phyloP scores from a whole-genome alignment of 2,797 vertebrate genomes.

The Galago senegalensis region DNA sequence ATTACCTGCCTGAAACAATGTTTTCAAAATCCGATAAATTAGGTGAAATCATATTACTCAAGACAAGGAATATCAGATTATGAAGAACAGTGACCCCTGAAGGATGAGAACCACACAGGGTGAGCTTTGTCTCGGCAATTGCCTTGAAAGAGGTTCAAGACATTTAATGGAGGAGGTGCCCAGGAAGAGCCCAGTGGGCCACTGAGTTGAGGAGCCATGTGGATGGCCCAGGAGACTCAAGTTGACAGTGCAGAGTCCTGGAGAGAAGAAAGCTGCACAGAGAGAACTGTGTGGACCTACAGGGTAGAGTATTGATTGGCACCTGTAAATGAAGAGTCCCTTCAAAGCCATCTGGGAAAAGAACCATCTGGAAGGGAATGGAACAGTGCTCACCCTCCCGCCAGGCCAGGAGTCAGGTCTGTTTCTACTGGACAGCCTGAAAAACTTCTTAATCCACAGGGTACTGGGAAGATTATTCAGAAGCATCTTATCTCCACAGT shows the following conservation, averaged over 20 bases:
- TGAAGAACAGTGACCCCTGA: not conserved
- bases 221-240: not conserved
- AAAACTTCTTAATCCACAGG: not conserved
- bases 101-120: not conserved
- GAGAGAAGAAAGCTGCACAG: not conserved
- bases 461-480: not conserved
- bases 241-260: not conserved
- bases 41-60: constrained; percentile 15
- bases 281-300: not conserved
- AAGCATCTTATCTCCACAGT: not conserved
- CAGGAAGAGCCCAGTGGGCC: not conserved
- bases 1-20: not conserved
- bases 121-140: not conserved
- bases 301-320: not conserved
- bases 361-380: not conserved
- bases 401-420: not conserved
- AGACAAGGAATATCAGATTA: not conserved
- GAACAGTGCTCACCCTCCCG: not conserved
- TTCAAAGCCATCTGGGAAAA: not conserved
- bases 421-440: not conserved
- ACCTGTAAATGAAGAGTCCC: not conserved
- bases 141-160: not conserved
- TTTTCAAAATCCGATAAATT: not conserved
- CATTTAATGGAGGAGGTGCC: not conserved
- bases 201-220: not conserved